Conservation (phyloP, 2,113 vertebrate genomes). For the Otocyon megalotis region DNA sequence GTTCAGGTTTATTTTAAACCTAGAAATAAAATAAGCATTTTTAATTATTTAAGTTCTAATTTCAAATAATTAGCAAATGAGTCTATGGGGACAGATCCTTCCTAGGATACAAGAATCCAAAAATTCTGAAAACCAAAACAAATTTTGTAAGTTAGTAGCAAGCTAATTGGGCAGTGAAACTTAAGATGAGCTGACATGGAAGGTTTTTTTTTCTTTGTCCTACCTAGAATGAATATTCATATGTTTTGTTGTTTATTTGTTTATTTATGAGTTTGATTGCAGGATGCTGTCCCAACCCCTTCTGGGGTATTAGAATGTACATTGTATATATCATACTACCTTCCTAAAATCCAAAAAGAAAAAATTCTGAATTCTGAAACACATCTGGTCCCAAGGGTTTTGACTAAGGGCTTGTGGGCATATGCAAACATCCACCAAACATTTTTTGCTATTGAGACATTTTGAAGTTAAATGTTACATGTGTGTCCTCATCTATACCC, state of each 20-base stretch:
- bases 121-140: not conserved
- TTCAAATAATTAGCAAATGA: not conserved
- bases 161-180: not conserved
- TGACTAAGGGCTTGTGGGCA: not conserved
- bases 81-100: not conserved
- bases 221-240: not conserved
- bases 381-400: not conserved
- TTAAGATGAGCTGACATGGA: not conserved
- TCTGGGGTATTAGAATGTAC: not conserved
- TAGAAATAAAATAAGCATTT: not conserved
- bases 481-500: not conserved
- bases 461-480: not conserved
- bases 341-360: not conserved
- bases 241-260: not conserved
- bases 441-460: not conserved
- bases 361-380: not conserved
- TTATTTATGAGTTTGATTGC: not conserved
- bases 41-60: not conserved
- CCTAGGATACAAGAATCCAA: not conserved
- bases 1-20: not conserved
- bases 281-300: not conserved
- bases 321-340: not conserved
- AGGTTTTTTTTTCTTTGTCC: not conserved
- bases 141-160: not conserved
- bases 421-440: not conserved